Evolutionary conservation across 1,140 invertebrate genomes (phyloP).

Genomic region (Zaprionus ornatus): DNA sequence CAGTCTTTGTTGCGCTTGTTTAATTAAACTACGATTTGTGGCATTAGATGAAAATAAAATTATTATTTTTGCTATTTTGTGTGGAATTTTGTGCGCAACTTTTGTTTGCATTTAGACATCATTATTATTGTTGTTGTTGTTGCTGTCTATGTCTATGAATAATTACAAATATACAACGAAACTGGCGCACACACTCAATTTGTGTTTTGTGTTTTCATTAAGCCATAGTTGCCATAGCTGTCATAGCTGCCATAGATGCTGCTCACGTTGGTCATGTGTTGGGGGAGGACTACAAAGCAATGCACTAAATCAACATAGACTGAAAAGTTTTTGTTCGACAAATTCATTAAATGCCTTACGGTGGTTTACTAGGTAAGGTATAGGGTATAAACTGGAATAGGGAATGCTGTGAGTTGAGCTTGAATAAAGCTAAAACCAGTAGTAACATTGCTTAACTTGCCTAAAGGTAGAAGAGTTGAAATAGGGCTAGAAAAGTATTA

Average conservation of each 20-base stretch:
- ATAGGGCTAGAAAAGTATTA: too few species aligned
- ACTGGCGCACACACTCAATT: constrained; percentile 29
- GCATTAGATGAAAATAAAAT: constrained; percentile 66
- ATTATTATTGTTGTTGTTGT: constrained; percentile 12
- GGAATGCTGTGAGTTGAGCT: too few species aligned
- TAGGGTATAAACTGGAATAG: not conserved
- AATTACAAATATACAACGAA: constrained; percentile 29
- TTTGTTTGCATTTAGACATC: constrained; percentile 18
- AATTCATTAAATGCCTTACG: constrained; percentile 29
- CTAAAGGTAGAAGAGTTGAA: too few species aligned
- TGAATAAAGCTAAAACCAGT: not conserved
- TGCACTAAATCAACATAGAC: constrained; percentile 31
- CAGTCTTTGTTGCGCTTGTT: constrained; percentile 18
- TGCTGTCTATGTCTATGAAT: constrained; percentile 24
- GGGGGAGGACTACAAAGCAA: constrained; percentile 3
- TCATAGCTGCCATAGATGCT: constrained; percentile 1
- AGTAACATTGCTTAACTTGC: too few species aligned
- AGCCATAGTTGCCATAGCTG: constrained; percentile 17
- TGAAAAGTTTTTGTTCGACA: constrained; percentile 3
- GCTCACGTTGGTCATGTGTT: not conserved
- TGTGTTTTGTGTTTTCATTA: constrained; percentile 51
- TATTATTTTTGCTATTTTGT: constrained; percentile 49
- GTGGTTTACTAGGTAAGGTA: not conserved
- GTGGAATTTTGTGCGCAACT: constrained; percentile 33
- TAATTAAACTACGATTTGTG: constrained; percentile 59